Base-by-base conservation (phyloP, 2,888 invertebrate species). In the Steinernema carpocapsae region DNA sequence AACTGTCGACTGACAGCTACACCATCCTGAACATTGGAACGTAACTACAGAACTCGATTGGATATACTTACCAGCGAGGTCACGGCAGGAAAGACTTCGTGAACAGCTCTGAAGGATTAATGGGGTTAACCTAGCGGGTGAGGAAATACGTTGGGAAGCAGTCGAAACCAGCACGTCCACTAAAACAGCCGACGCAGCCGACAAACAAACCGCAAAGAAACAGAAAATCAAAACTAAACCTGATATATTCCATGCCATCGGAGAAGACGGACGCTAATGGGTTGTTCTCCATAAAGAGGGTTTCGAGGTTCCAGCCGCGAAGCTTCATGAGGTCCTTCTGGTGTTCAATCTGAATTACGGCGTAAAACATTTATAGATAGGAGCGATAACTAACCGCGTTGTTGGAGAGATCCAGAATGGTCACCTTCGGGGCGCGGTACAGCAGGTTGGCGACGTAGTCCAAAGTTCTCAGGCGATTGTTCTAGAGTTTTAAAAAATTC, bases 221-320 rank as follows among this genome's bases (percentile, higher is more conserved):
- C 17, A 64, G 24, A 45, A 74, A 64, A 64, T 24, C 17, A 1
- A 73, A 77, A 37, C 29, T 24, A 72, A 73, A 77, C 79, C 79
- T 79, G 52, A 74, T 74, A 72, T 79, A 79, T 17, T 72, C 45
- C 45, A 37, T 59, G 51, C 45, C 77, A 51, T 80, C 79, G 26
- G 48, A 70, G 76, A 81, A 78, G n/a, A 71, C 32, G 45, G 82
- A 79, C 71, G 76, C 75, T 22, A 85, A 29, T 29, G 84, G 84
- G 72, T 86, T 86, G 78, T 84, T 84, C 76, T 86, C 86, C 70
- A 86, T 79, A 73, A 80, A 82, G 1, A 86, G 70, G 17, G 76
- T 80, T 64, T 84, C 82, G 22, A 86, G 75, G 17, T 80, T 80
- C 75, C 86, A 77, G 10, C 81, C 80, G 0, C 77, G 45, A 14